A percentile compares a stretch with the other conserved stretches of the same genome.
These are phyloP conservation scores for Parambassis ranga DNA, from an alignment of 2,797 vertebrate species.

Conservation along the genomic window DNA sequence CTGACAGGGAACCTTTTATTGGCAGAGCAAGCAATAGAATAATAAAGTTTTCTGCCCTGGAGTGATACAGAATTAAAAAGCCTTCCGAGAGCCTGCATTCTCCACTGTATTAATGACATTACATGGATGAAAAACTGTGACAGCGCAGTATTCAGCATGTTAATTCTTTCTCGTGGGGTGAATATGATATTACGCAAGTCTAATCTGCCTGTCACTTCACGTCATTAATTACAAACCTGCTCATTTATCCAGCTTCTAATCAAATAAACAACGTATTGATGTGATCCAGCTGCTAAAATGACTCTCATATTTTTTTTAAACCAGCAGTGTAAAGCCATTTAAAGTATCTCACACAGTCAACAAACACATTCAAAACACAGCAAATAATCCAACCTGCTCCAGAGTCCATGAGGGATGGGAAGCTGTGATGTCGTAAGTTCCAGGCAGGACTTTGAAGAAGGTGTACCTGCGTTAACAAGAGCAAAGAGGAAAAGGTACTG, in stretches of 20 bases:
- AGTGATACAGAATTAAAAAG: constrained; percentile 15
- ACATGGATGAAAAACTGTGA: not conserved
- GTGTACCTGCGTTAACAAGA: constrained; percentile 83
- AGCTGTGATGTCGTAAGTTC: constrained; percentile 91
- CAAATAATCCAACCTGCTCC: constrained; percentile 85
- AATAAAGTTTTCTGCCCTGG: constrained; percentile 4
- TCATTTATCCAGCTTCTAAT: not conserved
- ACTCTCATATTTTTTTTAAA: too few species aligned
- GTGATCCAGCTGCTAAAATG: too few species aligned
- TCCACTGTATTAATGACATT: not conserved
- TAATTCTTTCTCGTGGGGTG: not conserved
- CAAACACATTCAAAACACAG: too few species aligned
- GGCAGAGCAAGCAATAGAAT: constrained; percentile 9
- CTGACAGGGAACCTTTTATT: constrained; percentile 25
- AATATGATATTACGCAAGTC: not conserved
- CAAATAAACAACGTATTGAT: not conserved
- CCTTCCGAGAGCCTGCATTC: not conserved
- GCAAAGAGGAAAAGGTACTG: not conserved
- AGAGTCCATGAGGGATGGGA: constrained; percentile 91
- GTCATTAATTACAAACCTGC: not conserved
- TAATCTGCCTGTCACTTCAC: not conserved
- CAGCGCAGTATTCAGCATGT: not conserved
- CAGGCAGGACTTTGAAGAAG: constrained; percentile 95
- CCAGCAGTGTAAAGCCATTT: too few species aligned
- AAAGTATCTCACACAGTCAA: fast-evolving